Evolutionary conservation across 2,888 invertebrate genomes (phyloP).

Genomic region (Mythimna loreyi): DNA sequence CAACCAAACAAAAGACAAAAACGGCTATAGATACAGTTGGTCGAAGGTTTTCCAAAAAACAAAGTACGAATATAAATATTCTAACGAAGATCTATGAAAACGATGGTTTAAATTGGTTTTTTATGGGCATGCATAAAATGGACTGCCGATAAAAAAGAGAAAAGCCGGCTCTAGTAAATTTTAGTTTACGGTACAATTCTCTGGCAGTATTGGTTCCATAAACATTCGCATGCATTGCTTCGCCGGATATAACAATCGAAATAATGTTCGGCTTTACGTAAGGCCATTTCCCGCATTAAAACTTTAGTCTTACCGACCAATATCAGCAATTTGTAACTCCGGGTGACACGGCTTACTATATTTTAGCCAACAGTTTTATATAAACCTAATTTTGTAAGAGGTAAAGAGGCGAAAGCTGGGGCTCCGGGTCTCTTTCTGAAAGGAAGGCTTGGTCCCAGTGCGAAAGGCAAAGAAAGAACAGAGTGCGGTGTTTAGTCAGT

Average conservation of each 20-base stretch:
- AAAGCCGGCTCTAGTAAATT: constrained; percentile 80
- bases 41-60: constrained; percentile 16
- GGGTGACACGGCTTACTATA: constrained; percentile 45
- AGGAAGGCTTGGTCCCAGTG: too few relatives aligned
- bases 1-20: constrained; percentile 14
- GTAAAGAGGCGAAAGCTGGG: too few relatives aligned
- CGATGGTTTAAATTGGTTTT: constrained; percentile 70
- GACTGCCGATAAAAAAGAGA: constrained; percentile 76
- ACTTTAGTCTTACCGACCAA: constrained; percentile 69
- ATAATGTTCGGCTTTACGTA: constrained; percentile 73
- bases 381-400: background rate
- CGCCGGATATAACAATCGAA: constrained; percentile 76
- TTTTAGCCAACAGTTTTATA: constrained; percentile 30
- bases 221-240: constrained; percentile 80
- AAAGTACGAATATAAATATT: constrained; percentile 56
- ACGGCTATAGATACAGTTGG: background rate
- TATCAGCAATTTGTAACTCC: constrained; percentile 70
- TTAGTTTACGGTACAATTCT: constrained; percentile 80
- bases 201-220: constrained; percentile 79
- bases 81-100: constrained; percentile 62
- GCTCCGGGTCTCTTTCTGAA: too few relatives aligned
- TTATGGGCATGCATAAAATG: constrained; percentile 75
- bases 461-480: too few relatives aligned
- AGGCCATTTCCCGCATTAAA: constrained; percentile 73
- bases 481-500: too few relatives aligned